Evolutionary conservation across 2,888 invertebrate species (phyloP).

Genomic region (Chrysotoxum bicinctum): DNA sequence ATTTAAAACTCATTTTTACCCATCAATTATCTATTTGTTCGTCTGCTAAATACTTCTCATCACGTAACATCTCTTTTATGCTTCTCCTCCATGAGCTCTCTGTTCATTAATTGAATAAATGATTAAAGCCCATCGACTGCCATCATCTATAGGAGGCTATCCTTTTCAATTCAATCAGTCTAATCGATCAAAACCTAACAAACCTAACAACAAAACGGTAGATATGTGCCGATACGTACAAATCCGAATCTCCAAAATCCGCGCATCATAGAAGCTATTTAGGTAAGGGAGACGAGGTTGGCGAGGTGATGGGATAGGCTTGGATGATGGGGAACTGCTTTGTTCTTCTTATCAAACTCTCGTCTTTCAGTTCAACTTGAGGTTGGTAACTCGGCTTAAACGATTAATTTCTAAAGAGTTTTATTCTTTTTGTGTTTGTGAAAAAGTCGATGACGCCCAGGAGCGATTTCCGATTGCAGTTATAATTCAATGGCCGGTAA

Average conservation of each 20-base stretch:
- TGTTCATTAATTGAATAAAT: conserved; percentile 49
- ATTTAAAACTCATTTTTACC: conserved; percentile 45
- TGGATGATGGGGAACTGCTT: neutral
- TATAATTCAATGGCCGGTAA: conserved; percentile 32
- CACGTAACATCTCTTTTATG: conserved; percentile 54
- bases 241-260: conserved; percentile 22
- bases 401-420: conserved; percentile 9
- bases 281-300: neutral
- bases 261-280: neutral
- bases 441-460: conserved; percentile 32
- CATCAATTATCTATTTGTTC: conserved; percentile 54
- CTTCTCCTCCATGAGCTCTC: neutral
- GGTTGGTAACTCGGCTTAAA: conserved; percentile 1
- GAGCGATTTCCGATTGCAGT: conserved; percentile 56
- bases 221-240: neutral
- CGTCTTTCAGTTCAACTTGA: neutral
- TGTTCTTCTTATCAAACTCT: conserved; percentile 12
- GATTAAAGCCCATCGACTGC: neutral
- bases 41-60: conserved; percentile 50
- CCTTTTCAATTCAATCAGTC: conserved; percentile 22
- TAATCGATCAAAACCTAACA: conserved; percentile 43
- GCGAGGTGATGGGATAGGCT: conserved; percentile 1
- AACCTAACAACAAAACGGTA: conserved; percentile 2
- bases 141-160: neutral
- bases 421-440: neutral